Evolutionary conservation across 2,888 invertebrate genomes (phyloP).

Genomic region (Amiota mariae): DNA sequence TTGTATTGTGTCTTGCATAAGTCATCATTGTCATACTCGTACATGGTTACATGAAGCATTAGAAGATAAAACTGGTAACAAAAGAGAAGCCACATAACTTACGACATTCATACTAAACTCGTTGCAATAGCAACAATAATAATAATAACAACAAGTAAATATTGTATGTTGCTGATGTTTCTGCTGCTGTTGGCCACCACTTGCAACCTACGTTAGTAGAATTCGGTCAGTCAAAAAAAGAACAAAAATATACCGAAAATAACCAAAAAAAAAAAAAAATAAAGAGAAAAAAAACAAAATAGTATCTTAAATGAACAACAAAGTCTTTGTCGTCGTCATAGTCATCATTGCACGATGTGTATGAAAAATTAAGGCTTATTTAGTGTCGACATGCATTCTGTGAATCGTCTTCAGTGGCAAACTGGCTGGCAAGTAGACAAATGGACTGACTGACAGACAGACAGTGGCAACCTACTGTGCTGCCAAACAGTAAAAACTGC

Average conservation of each 20-base stretch:
- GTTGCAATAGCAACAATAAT: neutral
- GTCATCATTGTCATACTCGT: neutral
- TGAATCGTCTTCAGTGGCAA: constrained; percentile 14
- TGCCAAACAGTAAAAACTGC: constrained; percentile 1
- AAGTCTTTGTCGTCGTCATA: too few species aligned
- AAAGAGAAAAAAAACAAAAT: too few species aligned
- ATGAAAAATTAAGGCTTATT: constrained; percentile 67
- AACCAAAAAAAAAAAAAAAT: too few species aligned
- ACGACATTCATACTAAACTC: too few species aligned
- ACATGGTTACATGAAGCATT: too few species aligned
- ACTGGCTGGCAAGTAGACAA: neutral
- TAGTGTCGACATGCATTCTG: constrained; percentile 58
- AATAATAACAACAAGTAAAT: constrained; percentile 1
- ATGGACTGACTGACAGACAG: constrained; percentile 42
- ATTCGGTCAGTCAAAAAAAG: constrained; percentile 55
- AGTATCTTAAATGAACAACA: too few species aligned
- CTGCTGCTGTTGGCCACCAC: constrained; percentile 30
- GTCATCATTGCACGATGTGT: constrained; percentile 16
- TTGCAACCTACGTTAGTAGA: constrained; percentile 43
- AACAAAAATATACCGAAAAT: too few species aligned
- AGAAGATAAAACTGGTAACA: too few species aligned
- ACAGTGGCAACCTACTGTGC: constrained; percentile 47
- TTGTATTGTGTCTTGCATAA: constrained; percentile 14
- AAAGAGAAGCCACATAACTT: constrained; percentile 16
- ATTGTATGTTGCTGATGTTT: neutral